Evolutionary conservation across 2,888 invertebrate species (phyloP).

Genomic region (Malacosoma neustria): DNA sequence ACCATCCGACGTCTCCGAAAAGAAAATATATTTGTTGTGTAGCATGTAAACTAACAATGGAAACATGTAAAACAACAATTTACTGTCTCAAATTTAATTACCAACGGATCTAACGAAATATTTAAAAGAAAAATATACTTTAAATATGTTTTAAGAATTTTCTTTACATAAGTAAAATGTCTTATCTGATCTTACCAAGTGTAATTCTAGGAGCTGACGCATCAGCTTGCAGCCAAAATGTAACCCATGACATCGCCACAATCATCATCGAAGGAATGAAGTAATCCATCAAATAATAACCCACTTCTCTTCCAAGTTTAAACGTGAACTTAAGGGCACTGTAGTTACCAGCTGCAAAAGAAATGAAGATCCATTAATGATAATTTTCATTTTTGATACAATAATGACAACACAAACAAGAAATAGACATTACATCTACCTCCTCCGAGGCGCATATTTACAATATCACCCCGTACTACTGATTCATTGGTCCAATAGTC

Average conservation of each 20-base stretch:
- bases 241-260: constrained; percentile 91
- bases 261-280: constrained; percentile 91
- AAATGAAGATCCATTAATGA: constrained; percentile 11
- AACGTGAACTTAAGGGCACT: constrained; percentile 87
- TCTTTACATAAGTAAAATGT: constrained; percentile 1
- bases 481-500: constrained; percentile 82
- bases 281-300: constrained; percentile 91
- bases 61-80: constrained; percentile 2
- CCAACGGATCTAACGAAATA: not conserved
- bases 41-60: too few relatives aligned
- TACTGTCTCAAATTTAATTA: not conserved
- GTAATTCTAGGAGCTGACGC: constrained; percentile 89
- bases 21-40: too few relatives aligned
- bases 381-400: constrained; percentile 7
- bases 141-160: not conserved
- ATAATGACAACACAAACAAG: constrained; percentile 1
- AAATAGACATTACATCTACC: constrained; percentile 72
- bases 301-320: constrained; percentile 85
- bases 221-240: constrained; percentile 92
- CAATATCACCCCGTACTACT: constrained; percentile 79
- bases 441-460: constrained; percentile 81
- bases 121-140: not conserved
- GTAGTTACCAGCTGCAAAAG: constrained; percentile 84
- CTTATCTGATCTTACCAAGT: constrained; percentile 71
- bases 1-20: too few relatives aligned